Evolutionary conservation across 2,797 vertebrate genomes (phyloP), one percentile per base, ranked within the genome.

Genomic region (Argyrosomus regius): DNA sequence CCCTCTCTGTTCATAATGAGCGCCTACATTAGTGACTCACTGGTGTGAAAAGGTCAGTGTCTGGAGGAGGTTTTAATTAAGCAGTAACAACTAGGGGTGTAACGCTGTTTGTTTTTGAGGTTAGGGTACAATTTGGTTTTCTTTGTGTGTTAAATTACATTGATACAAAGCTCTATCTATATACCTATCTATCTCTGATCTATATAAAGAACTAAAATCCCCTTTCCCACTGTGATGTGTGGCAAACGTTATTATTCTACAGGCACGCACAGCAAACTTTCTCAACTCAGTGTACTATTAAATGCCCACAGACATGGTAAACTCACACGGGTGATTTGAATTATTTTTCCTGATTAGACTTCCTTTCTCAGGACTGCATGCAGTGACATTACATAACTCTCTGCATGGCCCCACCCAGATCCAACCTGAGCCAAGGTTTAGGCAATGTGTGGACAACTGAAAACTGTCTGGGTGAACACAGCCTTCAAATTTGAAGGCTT

Each of bases 1-100:
- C 4, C 46, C n/a, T 64, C 45, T 63, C 65, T 65, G 39, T 81
- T 86, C 31, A 62, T 66, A 58, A 82, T 69, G 45, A 83, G 39
- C 18, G 56, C 71, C 61, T 68, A 60, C 84, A 49, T 22, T 20
- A 22, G 28, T 89, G 88, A 91, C 28, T 91, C 88, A 91, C 53
- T 18, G 0, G 57, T 76, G 72, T 81, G 64, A 83, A 83, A 89
- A 87, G 80, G 75, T 84, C 82, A 50, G 31, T 1, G 31, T 20
- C 52, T 75, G 63, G 69, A 69, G 81, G 82, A 90, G 83, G 84
- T 81, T 87, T 89, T 85, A 70, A 88, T 86, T 66, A 82, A 57
- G 43, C 50, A 56, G 17, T 26, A 62, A 61, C 48, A 71, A 53
- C 43, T 28, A n/a, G 35, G 18, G 50, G 53, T 46, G 26, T 48